Base-by-base conservation (phyloP, 2,113 vertebrate genomes). In the Heterochromis multidens region DNA sequence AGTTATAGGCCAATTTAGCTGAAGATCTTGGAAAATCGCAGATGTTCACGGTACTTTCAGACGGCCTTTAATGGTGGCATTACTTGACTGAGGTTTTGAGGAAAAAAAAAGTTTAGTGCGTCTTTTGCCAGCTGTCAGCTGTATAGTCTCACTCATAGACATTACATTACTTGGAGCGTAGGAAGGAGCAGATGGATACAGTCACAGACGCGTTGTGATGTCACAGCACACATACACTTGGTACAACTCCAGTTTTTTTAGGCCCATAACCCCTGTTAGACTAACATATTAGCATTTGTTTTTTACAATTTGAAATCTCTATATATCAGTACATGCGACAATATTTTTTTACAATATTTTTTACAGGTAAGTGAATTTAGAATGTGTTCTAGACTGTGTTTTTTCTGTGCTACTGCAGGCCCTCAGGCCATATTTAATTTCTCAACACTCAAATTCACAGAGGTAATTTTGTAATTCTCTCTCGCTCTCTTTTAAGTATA, bases 151-250 rank as follows among this genome's bases (percentile, higher is more conserved):
- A 58, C 31, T 80, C 54, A 61, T 1, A 52, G 25, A 58, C 81
- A 67, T 72, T 81, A 85, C 61, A 29, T 43, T 29, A n/a, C 13
- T 65, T 57, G 4, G 46, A 77, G 81, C 4, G 23, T 80, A 37
- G 84, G 80, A 82, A 67, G 67, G 67, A 87, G 78, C 90, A 93
- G 91, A 91, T 94, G 88, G 88, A 82, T 82, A 70, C 57, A 81
- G 63, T 33, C 80, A 59, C 82, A 61, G 43, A 83, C 81, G 62
- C 57, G 23, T 80, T 14, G 19, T 29, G 65, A 57, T 83, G 70
- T 65, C 70, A 80, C 12, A 54, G 54, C 21, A 74, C 57, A 25
- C 19, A 37, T 82, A 60, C 62, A 33, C 87, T 92, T 82, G 63
- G 27, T 19, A 46, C 29, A 85, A 79, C 6, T 77, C 11, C 46